A percentile compares a stretch with the other conserved stretches of the same genome.
phyloP scores from a whole-genome alignment of 2,113 vertebrate genomes.

The Myrmecophaga tridactyla region DNA sequence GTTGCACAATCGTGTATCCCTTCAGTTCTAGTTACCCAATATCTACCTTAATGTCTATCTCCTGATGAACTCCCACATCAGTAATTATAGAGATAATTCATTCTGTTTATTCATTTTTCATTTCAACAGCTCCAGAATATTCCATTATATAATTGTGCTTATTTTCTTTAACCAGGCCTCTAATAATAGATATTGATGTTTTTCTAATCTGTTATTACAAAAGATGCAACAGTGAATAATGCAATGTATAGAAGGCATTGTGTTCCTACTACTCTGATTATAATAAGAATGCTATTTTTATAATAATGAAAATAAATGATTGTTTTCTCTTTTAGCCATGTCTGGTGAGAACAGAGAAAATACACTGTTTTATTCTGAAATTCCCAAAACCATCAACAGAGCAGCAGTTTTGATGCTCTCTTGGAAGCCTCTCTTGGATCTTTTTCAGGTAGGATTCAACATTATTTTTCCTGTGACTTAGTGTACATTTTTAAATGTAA shows the following conservation, averaged over 20 bases:
- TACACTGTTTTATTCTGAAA: constrained; percentile 89
- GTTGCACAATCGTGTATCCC: too few species aligned
- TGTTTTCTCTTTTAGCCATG: constrained; percentile 82
- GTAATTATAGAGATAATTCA: neutral
- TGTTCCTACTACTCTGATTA: neutral
- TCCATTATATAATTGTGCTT: neutral
- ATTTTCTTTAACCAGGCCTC: neutral
- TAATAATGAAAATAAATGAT: constrained; percentile 4
- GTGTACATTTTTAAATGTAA: constrained; percentile 1
- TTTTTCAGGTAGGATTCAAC: constrained; percentile 84
- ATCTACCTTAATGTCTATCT: too few species aligned
- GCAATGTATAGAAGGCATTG: neutral
- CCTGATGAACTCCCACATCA: too few species aligned
- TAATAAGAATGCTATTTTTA: neutral
- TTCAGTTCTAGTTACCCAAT: too few species aligned
- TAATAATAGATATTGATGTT: neutral
- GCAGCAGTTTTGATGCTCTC: constrained; percentile 85
- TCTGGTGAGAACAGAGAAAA: constrained; percentile 90
- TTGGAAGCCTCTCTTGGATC: constrained; percentile 89
- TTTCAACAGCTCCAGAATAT: neutral
- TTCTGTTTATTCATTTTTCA: too few species aligned
- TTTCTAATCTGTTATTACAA: neutral
- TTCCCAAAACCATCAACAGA: constrained; percentile 88
- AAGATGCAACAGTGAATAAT: neutral
- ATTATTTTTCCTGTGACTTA: neutral